phyloP scores from a whole-genome alignment of 2,113 vertebrate genomes.

The Dasyornis broadbenti region DNA sequence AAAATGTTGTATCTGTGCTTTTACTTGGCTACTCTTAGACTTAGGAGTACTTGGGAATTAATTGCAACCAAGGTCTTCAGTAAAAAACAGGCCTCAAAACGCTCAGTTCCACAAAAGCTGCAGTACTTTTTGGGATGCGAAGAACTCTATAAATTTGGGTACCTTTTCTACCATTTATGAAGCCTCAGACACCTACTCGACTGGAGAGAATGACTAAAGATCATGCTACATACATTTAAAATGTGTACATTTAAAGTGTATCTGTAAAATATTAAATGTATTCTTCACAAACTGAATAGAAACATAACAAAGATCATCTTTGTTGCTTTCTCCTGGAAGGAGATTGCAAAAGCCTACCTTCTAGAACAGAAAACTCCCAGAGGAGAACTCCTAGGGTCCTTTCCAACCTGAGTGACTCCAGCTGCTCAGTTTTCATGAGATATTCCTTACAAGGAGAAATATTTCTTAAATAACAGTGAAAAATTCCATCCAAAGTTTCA shows the following conservation, averaged over 20 bases:
- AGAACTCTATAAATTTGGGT: neutral
- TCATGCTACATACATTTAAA: neutral
- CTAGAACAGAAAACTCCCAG: neutral
- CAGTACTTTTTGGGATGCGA: neutral
- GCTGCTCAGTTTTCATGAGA: neutral
- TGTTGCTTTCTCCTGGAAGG: neutral
- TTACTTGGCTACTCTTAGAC: neutral
- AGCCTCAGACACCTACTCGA: neutral
- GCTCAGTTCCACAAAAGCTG: neutral
- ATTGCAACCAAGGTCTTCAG: neutral
- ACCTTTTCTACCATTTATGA: neutral
- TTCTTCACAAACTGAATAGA: neutral
- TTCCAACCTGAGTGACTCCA: neutral
- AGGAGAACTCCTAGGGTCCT: neutral
- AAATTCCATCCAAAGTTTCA: neutral
- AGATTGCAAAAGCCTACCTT: neutral
- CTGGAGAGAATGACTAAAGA: neutral
- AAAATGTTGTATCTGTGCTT: neutral
- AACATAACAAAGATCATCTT: neutral
- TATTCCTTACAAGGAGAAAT: neutral
- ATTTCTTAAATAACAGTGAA: neutral
- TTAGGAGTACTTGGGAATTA: neutral
- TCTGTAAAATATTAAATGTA: neutral
- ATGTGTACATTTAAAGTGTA: neutral
- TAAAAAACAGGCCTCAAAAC: neutral